A percentile compares a stretch with the other conserved stretches of the same genome.
phyloP scores from a whole-genome alignment of 2,888 invertebrate species.

The Tanypteryx hageni region DNA sequence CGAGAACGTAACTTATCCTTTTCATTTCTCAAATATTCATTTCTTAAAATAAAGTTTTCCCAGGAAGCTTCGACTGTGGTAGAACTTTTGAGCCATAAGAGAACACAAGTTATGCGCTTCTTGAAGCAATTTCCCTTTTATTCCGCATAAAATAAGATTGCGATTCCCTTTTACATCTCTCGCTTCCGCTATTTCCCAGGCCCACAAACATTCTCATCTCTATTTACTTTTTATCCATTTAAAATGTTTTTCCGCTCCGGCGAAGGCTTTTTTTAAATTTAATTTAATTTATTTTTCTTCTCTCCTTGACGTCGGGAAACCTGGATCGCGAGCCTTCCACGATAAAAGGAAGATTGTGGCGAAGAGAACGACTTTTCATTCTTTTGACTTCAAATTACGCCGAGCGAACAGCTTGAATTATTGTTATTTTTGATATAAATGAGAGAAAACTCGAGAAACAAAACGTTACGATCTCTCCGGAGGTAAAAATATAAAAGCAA shows the following conservation, averaged over 20 bases:
- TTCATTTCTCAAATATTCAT: neutral
- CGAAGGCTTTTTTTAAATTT: no score
- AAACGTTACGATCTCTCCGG: no score
- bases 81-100: neutral
- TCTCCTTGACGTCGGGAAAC: no score
- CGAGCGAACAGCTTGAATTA: no score
- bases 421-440: no score
- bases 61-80: neutral
- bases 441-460: no score
- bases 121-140: neutral
- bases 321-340: no score
- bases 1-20: neutral
- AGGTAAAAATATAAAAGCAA: no score
- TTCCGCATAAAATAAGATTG: conserved; percentile 1
- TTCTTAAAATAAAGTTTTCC: neutral
- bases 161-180: neutral
- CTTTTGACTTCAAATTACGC: no score
- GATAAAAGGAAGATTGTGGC: no score
- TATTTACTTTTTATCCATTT: conserved; percentile 12
- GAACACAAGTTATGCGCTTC: neutral
- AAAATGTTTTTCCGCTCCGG: neutral
- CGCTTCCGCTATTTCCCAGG: neutral
- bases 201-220: neutral
- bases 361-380: no score
- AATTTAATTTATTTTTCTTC: no score